Percentiles rank a stretch among this genome's conserved stretches.
Evolutionary conservation across 2,888 invertebrate species (phyloP).

Genomic region (Himalopsyche japonica): DNA sequence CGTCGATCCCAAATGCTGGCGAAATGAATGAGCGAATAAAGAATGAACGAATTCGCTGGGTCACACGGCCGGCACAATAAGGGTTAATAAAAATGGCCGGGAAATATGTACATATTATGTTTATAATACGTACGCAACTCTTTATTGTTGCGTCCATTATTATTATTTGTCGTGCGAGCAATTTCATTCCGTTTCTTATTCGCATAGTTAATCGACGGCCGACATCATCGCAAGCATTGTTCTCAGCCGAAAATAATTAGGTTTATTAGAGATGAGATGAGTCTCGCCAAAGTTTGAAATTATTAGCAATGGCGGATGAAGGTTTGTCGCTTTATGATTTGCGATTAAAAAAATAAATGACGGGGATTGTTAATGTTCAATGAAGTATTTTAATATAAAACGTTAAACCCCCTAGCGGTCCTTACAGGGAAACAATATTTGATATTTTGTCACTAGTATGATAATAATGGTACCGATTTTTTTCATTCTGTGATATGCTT

Average conservation of each 20-base stretch:
- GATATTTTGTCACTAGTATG: too few species aligned
- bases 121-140: neutral
- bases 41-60: constrained; percentile 7
- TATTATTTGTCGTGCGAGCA: neutral
- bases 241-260: neutral
- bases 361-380: neutral
- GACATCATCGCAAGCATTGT: neutral
- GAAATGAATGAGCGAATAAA: neutral
- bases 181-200: neutral
- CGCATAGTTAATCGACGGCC: neutral
- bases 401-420: too few species aligned
- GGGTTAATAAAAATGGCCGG: constrained; percentile 10
- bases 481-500: too few species aligned
- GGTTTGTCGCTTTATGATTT: neutral
- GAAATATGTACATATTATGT: neutral
- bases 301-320: neutral
- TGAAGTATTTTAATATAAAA: neutral
- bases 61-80: neutral
- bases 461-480: too few species aligned
- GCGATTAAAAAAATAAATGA: neutral
- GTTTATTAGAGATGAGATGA: neutral
- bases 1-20: neutral
- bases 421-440: too few species aligned
- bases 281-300: neutral
- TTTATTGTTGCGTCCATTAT: neutral